phyloP scores from a whole-genome alignment of 2,113 vertebrate genomes.

The Chascanopsetta lugubris region DNA sequence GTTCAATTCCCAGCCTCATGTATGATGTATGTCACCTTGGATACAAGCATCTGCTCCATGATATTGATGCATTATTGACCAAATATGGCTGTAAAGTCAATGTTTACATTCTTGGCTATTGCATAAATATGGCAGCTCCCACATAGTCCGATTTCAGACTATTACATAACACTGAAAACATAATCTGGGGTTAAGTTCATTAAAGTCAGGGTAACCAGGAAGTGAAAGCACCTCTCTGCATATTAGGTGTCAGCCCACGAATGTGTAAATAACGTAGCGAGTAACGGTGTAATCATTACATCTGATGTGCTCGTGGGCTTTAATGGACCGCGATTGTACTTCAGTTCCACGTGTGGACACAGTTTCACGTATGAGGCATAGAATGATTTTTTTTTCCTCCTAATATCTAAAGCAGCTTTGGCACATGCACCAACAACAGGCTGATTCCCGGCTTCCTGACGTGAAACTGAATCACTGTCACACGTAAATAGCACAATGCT shows the following conservation, averaged over 20 bases:
- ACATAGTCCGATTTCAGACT: too few species aligned
- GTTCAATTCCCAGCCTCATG: too few species aligned
- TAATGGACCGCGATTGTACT: not conserved
- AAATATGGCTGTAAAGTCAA: too few species aligned
- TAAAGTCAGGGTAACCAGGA: not conserved
- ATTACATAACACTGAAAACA: too few species aligned
- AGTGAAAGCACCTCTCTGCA: too few species aligned
- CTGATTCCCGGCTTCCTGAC: constrained; percentile 38
- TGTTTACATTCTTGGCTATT: too few species aligned
- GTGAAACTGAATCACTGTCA: constrained; percentile 61
- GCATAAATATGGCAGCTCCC: too few species aligned
- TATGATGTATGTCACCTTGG: too few species aligned
- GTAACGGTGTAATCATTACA: constrained; percentile 14
- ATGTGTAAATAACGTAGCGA: constrained; percentile 3
- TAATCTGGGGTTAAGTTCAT: not conserved
- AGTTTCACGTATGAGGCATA: too few species aligned
- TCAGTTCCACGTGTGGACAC: too few species aligned
- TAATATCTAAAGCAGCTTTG: constrained; percentile 42
- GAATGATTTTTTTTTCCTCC: constrained; percentile 20
- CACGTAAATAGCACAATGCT: constrained; percentile 53
- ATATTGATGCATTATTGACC: too few species aligned
- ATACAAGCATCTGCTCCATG: too few species aligned
- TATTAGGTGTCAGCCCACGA: constrained; percentile 13
- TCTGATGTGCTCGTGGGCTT: constrained; percentile 20
- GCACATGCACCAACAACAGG: constrained; percentile 50